A percentile compares a stretch with the other conserved stretches of the same genome.
phyloP scores from a whole-genome alignment of 2,797 vertebrate genomes.

The Epinephelus coioides region DNA sequence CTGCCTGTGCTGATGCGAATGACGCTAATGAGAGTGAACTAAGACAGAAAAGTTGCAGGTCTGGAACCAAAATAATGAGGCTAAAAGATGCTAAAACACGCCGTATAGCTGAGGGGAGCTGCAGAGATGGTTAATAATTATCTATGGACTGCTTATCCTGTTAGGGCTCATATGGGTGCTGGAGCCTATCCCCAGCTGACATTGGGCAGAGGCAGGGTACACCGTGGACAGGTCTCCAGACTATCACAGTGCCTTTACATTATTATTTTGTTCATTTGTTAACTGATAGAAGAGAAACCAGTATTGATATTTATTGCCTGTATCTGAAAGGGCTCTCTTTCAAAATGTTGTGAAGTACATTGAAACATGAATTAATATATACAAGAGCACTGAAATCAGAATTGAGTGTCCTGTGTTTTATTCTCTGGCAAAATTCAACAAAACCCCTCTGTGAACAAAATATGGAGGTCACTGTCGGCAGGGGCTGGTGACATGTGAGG shows the following conservation, averaged over 20 bases:
- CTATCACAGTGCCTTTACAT: background rate
- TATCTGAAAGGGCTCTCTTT: background rate
- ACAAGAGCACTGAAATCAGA: background rate
- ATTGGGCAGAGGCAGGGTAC: too few species aligned
- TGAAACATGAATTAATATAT: background rate
- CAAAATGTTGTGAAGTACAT: background rate
- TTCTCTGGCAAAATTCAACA: background rate
- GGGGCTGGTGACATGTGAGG: slow-evolving; percentile 33
- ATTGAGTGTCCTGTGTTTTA: background rate
- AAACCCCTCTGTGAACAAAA: background rate
- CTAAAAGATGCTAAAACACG: too few species aligned
- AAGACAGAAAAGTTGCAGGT: too few species aligned
- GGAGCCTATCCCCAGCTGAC: too few species aligned
- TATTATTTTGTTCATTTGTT: background rate
- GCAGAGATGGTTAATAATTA: background rate
- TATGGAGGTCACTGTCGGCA: background rate
- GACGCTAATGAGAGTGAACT: too few species aligned
- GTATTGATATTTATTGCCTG: background rate
- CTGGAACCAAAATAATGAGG: too few species aligned
- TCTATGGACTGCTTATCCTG: background rate
- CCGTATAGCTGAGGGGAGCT: too few species aligned
- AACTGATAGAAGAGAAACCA: background rate
- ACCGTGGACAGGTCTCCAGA: too few species aligned
- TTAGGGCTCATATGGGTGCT: too few species aligned
- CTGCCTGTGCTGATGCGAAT: too few species aligned